phyloP scores from a whole-genome alignment of 2,888 invertebrate species.

The Zygogramma bicolorata region DNA sequence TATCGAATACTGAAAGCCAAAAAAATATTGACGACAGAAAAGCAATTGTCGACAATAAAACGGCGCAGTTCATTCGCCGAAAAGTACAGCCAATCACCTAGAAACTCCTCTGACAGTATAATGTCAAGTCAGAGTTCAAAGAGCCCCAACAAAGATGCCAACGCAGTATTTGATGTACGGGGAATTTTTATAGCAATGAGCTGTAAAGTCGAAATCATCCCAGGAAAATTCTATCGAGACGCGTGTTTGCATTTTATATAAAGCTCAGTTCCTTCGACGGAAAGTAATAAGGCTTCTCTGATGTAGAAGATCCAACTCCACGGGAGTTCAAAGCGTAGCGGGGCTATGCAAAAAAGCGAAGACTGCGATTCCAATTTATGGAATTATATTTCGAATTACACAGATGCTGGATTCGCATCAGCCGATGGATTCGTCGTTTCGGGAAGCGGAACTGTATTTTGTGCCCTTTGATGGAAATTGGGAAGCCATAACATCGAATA shows the following conservation, averaged over 20 bases:
- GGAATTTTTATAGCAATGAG: constrained; percentile 40
- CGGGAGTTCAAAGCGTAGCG: constrained; percentile 48
- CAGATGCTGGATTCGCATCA: constrained; percentile 55
- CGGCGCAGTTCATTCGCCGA: background rate
- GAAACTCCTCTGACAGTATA: background rate
- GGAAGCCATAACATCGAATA: background rate
- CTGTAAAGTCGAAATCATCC: constrained; percentile 39
- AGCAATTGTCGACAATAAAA: background rate
- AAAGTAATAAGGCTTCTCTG: constrained; percentile 57
- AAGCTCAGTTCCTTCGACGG: constrained; percentile 54
- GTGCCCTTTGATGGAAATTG: background rate
- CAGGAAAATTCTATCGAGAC: constrained; percentile 49
- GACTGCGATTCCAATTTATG: constrained; percentile 51
- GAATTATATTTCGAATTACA: constrained; percentile 58
- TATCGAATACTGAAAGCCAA: too few relatives aligned
- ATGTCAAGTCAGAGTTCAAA: background rate
- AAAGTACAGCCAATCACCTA: background rate
- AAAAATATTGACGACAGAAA: background rate
- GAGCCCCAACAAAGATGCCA: background rate
- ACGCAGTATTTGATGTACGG: constrained; percentile 23
- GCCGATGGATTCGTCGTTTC: constrained; percentile 51
- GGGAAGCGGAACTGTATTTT: background rate
- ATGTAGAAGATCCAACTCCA: constrained; percentile 52
- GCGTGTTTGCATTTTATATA: constrained; percentile 58
- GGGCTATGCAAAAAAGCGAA: constrained; percentile 51